Evolutionary conservation across 2,888 invertebrate species (phyloP).

Genomic region (Gari tellinella): DNA sequence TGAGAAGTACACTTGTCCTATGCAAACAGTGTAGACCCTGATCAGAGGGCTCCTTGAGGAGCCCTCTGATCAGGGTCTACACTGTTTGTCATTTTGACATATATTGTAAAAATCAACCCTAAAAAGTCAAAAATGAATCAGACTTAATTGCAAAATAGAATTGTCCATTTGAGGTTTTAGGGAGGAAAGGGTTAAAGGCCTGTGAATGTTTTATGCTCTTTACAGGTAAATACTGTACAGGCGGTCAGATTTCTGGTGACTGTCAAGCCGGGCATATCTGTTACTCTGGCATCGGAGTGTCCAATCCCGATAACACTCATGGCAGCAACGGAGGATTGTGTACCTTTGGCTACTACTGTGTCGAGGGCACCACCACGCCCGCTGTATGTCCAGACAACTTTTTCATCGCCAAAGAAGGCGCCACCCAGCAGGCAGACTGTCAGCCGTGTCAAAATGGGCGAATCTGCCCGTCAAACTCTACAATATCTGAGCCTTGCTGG

Average conservation of each 20-base stretch:
- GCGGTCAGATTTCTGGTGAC: conserved; percentile 76
- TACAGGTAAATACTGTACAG: conserved; percentile 81
- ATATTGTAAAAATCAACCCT: no score
- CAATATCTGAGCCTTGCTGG: conserved; percentile 78
- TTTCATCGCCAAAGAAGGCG: conserved; percentile 80
- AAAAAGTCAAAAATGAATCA: no score
- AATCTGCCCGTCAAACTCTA: conserved; percentile 79
- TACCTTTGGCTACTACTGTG: conserved; percentile 82
- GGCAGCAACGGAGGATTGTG: conserved; percentile 74
- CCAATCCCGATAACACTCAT: conserved; percentile 70
- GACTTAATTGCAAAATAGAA: no score
- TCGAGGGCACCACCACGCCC: conserved; percentile 71
- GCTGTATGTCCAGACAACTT: conserved; percentile 69
- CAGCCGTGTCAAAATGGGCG: conserved; percentile 81
- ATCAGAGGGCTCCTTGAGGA: no score
- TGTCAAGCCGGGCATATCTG: conserved; percentile 82
- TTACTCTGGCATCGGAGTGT: conserved; percentile 68
- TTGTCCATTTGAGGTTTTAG: no score
- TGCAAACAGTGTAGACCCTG: no score
- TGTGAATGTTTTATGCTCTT: not conserved
- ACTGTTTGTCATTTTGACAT: no score
- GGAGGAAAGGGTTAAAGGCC: no score
- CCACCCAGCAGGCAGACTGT: conserved; percentile 74
- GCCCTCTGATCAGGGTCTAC: no score
- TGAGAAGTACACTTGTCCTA: no score